phyloP scores from a whole-genome alignment of 2,797 vertebrate species.

The Galagoides demidoff region DNA sequence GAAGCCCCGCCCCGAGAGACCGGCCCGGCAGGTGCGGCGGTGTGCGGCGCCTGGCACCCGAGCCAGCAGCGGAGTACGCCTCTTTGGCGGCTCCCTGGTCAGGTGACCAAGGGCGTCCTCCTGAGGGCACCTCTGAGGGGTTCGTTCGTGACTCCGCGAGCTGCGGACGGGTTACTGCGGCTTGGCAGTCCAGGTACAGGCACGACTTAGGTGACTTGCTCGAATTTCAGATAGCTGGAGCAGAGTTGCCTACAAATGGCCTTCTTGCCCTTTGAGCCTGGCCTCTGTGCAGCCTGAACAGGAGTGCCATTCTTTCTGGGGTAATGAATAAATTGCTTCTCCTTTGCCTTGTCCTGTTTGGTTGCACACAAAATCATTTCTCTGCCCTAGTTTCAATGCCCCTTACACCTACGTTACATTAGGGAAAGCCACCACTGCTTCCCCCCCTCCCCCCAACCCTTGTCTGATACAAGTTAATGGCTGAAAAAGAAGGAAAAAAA shows the following conservation, averaged over 20 bases:
- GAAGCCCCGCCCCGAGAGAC: slow-evolving; percentile 72
- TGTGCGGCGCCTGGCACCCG: neutral
- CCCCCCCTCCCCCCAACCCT: neutral
- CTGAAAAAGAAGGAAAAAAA: neutral
- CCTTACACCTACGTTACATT: neutral
- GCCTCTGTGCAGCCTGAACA: neutral
- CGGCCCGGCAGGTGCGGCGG: neutral
- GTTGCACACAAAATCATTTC: neutral
- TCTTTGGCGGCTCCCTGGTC: accelerated
- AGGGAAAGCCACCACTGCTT: neutral
- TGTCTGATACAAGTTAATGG: neutral
- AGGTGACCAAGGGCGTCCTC: neutral
- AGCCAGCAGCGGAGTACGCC: accelerated
- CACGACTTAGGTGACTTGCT: slow-evolving; percentile 39
- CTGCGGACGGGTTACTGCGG: neutral
- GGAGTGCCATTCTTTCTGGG: neutral
- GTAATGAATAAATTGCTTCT: slow-evolving; percentile 52
- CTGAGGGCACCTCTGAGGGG: too few relatives aligned
- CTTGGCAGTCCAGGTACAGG: neutral
- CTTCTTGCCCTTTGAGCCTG: slow-evolving; percentile 44
- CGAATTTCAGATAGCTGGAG: slow-evolving; percentile 36
- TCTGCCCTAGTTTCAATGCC: slow-evolving; percentile 24
- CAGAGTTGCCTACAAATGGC: neutral
- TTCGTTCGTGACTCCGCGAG: neutral
- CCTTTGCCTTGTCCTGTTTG: neutral